These are phyloP conservation scores for Noctua pronuba DNA, from an alignment of 2,888 invertebrate species.

Conservation along the genomic window DNA sequence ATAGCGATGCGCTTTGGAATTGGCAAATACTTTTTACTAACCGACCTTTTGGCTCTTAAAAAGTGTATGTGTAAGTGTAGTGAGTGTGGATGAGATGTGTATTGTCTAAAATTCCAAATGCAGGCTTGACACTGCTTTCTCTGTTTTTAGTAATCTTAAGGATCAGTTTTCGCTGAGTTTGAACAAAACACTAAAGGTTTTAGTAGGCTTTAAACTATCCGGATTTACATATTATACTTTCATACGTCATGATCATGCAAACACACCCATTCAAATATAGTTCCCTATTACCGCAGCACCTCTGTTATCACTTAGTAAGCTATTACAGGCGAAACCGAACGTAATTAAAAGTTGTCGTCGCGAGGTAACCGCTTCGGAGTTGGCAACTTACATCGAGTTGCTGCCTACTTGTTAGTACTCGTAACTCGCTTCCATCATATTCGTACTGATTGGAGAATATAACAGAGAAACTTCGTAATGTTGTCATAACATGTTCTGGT, in stretches of 20 bases:
- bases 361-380: conserved; percentile 8
- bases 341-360: conserved; percentile 55
- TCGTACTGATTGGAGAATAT: conserved; percentile 13
- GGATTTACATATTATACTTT: not conserved
- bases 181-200: not conserved
- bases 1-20: not conserved
- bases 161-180: not conserved
- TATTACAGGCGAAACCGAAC: conserved; percentile 52
- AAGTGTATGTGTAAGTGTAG: too few relatives aligned
- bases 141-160: not conserved
- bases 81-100: not conserved
- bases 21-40: not conserved
- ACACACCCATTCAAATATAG: not conserved
- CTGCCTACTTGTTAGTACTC: conserved; percentile 14
- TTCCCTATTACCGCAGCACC: not conserved
- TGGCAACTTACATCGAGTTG: conserved; percentile 20
- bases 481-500: not conserved
- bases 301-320: conserved; percentile 46
- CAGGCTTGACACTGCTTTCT: not conserved
- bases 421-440: conserved; percentile 13
- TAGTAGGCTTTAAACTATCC: too few relatives aligned
- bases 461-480: conserved; percentile 13
- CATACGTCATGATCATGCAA: not conserved
- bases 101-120: not conserved
- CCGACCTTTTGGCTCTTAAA: not conserved